phyloP scores from a whole-genome alignment of 2,797 vertebrate genomes.

The Champsocephalus gunnari region DNA sequence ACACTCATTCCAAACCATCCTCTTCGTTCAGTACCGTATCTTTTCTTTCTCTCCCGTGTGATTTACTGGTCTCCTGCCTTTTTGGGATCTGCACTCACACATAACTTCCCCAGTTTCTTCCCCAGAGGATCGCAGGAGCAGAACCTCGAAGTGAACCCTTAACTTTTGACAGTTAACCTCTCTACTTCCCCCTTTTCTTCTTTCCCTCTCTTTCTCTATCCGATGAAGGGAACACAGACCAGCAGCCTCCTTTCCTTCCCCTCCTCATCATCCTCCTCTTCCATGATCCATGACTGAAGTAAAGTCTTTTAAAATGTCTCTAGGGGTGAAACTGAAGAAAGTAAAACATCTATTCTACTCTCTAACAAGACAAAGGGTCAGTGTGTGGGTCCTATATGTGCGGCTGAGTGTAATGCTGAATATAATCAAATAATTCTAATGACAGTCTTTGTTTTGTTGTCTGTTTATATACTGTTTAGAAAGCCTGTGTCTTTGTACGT shows the following conservation, averaged over 20 bases:
- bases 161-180: too few relatives aligned
- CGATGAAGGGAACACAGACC: constrained; percentile 46
- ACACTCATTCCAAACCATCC: constrained; percentile 51
- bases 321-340: constrained; percentile 64
- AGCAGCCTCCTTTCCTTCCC: constrained; percentile 23
- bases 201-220: constrained; percentile 7
- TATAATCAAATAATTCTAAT: background rate
- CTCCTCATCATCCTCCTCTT: constrained; percentile 29
- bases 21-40: constrained; percentile 29
- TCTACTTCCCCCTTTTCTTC: constrained; percentile 1
- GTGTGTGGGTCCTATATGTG: background rate
- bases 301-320: constrained; percentile 70
- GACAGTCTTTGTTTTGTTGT: background rate
- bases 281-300: constrained; percentile 44
- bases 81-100: constrained; percentile 38
- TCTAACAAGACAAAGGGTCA: constrained; percentile 45
- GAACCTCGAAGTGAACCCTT: constrained; percentile 71
- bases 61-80: constrained; percentile 73
- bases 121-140: constrained; percentile 58
- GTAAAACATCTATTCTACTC: constrained; percentile 53
- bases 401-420: background rate
- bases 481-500: constrained; percentile 7
- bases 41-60: constrained; percentile 52
- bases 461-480: background rate
- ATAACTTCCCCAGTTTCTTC: constrained; percentile 44